phyloP scores from a whole-genome alignment of 2,797 vertebrate genomes.

The Hafferia zeledoni region DNA sequence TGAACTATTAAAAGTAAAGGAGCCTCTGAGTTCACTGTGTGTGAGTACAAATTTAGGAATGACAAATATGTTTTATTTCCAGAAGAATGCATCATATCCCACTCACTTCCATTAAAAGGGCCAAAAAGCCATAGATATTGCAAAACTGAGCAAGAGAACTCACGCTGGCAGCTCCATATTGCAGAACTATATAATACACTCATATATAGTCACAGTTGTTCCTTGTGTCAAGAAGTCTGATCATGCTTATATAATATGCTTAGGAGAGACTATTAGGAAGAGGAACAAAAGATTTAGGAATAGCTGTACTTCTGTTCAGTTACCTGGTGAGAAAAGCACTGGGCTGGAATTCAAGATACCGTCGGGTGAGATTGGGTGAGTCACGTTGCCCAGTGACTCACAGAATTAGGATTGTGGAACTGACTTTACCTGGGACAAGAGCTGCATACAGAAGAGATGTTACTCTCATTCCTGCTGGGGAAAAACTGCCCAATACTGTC shows the following conservation, averaged over 20 bases:
- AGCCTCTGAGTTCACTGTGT: not conserved
- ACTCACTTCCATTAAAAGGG: not conserved
- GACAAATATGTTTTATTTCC: not conserved
- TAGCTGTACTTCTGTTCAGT: slow-evolving; percentile 12
- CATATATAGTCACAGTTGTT: not conserved
- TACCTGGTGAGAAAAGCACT: not conserved
- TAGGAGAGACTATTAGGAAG: not conserved
- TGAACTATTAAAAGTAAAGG: not conserved
- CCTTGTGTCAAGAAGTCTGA: not conserved
- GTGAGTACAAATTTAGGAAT: not conserved
- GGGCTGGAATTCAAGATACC: not conserved
- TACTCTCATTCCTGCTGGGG: not conserved
- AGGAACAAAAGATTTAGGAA: slow-evolving; percentile 51
- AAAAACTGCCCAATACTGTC: not conserved
- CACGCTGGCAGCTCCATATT: not conserved
- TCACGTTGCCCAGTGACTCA: slow-evolving; percentile 12
- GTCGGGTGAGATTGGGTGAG: not conserved
- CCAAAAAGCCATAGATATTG: not conserved
- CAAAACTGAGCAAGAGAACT: not conserved
- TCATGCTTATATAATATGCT: not conserved
- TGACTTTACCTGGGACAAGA: not conserved
- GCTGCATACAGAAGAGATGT: not conserved
- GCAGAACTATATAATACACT: not conserved
- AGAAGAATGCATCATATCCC: not conserved
- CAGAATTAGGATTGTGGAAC: not conserved